Conservation (phyloP, 2,113 vertebrate genomes). For the Phalacrocorax brasilianus region DNA sequence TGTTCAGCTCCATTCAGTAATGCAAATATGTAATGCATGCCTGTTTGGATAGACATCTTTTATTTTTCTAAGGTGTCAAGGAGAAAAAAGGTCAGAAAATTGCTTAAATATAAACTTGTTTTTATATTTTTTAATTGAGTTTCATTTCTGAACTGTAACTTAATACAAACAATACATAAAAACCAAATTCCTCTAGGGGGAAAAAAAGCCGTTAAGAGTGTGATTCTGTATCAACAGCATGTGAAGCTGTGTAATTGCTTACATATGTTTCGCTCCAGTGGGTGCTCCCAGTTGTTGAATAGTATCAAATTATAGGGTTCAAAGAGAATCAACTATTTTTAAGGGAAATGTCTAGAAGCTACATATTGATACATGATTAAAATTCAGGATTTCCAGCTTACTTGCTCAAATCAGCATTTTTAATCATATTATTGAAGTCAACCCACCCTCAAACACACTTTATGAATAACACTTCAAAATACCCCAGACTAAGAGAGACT, state of each 20-base stretch:
- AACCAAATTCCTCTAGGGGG: slow-evolving; percentile 3
- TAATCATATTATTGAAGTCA: slow-evolving; percentile 35
- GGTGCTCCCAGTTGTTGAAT: neutral
- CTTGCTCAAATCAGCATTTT: neutral
- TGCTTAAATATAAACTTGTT: neutral
- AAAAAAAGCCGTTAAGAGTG: neutral
- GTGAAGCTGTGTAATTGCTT: slow-evolving; percentile 29
- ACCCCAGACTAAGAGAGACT: neutral
- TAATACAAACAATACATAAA: slow-evolving; percentile 34
- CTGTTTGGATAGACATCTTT: neutral
- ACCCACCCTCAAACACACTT: neutral
- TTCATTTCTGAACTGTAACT: slow-evolving; percentile 13
- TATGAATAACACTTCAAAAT: neutral
- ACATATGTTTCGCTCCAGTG: neutral
- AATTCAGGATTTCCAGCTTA: slow-evolving; percentile 13
- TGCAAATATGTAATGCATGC: accelerated
- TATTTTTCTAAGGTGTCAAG: neutral
- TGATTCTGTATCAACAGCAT: neutral
- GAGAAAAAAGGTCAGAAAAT: neutral
- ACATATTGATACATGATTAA: neutral
- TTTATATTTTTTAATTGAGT: neutral
- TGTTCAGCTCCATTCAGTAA: neutral
- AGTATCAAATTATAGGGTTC: slow-evolving; percentile 7
- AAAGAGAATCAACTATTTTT: slow-evolving; percentile 11
- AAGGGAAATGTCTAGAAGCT: slow-evolving; percentile 21